Conservation (phyloP, 2,888 invertebrate species). For the Ormyrus pomaceus region DNA sequence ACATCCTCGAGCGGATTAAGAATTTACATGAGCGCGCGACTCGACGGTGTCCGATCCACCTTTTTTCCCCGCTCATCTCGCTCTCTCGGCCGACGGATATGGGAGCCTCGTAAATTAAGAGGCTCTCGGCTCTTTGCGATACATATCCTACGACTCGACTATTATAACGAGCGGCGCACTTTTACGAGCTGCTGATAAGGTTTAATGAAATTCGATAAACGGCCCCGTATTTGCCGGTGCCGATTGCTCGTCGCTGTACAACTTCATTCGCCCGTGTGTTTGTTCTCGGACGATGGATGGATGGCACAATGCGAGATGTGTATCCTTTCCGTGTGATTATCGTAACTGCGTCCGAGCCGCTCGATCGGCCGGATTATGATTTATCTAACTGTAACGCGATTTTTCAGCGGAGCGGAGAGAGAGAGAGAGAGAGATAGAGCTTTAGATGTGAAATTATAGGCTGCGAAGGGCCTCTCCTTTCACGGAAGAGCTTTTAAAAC, state of each 20-base stretch:
- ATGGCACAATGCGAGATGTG: background rate
- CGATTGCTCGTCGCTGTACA: background rate
- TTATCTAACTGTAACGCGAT: constrained; percentile 49
- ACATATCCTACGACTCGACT: constrained; percentile 31
- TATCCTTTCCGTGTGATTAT: background rate
- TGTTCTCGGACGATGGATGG: no score
- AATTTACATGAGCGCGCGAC: constrained; percentile 23
- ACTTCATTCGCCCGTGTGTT: no score
- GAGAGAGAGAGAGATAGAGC: background rate
- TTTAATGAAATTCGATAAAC: constrained; percentile 12
- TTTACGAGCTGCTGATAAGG: background rate
- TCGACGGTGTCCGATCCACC: constrained; percentile 3
- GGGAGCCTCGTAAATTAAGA: constrained; percentile 35
- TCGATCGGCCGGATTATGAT: constrained; percentile 29
- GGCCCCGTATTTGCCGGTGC: background rate
- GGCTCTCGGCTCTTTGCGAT: constrained; percentile 17
- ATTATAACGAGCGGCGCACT: constrained; percentile 6
- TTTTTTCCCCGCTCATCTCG: constrained; percentile 8
- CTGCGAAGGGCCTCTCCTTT: no score
- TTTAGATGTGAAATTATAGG: no score
- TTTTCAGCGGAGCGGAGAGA: constrained; percentile 35
- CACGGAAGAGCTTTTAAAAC: constrained; percentile 35
- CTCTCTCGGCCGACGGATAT: no score
- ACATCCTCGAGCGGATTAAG: constrained; percentile 34
- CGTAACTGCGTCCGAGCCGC: constrained; percentile 15